Base-by-base conservation (phyloP, 2,888 invertebrate species). In the Bombylius discolor region DNA sequence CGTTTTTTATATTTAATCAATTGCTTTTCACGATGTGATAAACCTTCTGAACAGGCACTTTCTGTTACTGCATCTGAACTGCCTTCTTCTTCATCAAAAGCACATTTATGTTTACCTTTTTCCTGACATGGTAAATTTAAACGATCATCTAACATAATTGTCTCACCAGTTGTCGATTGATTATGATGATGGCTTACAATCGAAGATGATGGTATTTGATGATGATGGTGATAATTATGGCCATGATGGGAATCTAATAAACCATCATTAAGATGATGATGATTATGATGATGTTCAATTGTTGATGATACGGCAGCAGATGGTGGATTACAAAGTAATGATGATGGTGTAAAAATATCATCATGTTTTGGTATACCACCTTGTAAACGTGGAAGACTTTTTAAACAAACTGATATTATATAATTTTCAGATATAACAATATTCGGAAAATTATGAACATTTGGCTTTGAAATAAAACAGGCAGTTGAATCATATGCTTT, bases 81-180 rank as follows among this genome's bases (percentile, higher is more conserved):
- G 11, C 51, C 81, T 4, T 84, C 82, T 63, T 87, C 87, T 44
- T 85, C 84, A 63, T 84, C 82, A 66, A 85, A 85, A 55, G 79
- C 82, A 71, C 88, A 89, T 61, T 83, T 83, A 68, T 88, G 88
- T 68, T 87, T 87, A 0, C 87, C 88, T 57, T 80, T 85, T 62
- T 84, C 80, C 62, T 82, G 83, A 71, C 87, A 88, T 36, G 59
- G 59, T 49, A 56, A 56, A 11, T 53, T 47, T 47, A 59, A 48
- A 32, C 56, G 56, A 46, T 61, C 59, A 39, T 59, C 51, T 12
- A 61, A 49, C 36, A 56, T 45, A 58, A 61, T 59, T 13, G 47
- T 44, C 11, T 57, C 58, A 31, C 53, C 56, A 33, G n/a, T n/a
- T n/a, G n/a, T n/a, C 33, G 46, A 44, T 14, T 36, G 31, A 14